phyloP scores from a whole-genome alignment of 30 jellyfish, hydroid and myxozoan genomes.

The Chrysaora quinquecirrha region DNA sequence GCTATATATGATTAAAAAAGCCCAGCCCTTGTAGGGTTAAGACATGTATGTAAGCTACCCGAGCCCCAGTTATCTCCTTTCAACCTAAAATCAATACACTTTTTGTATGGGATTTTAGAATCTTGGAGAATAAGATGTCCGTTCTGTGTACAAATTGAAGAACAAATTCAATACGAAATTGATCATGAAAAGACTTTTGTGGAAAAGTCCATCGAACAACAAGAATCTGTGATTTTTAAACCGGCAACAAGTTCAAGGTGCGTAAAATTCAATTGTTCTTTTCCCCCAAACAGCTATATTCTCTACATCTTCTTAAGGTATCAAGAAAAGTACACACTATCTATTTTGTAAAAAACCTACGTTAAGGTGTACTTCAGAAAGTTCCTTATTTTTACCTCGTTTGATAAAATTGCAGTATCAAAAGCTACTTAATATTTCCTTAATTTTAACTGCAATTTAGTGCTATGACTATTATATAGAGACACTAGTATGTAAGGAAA shows the following conservation, averaged over 20 bases:
- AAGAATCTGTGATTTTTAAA: neutral
- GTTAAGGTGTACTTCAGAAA: neutral
- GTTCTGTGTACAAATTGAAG: neutral
- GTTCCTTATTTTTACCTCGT: neutral
- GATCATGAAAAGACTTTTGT: neutral
- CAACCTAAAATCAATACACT: too few relatives aligned
- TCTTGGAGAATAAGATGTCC: constrained; percentile 8
- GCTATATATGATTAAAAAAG: too few relatives aligned
- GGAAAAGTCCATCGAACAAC: constrained; percentile 1
- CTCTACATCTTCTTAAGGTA: neutral
- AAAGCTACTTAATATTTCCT: neutral
- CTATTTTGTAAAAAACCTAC: too few relatives aligned
- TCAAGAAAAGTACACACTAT: neutral
- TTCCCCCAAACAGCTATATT: neutral
- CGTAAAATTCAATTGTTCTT: neutral
- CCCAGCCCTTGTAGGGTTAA: too few relatives aligned
- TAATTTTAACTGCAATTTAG: too few relatives aligned
- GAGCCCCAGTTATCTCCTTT: too few relatives aligned
- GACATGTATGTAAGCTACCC: too few relatives aligned
- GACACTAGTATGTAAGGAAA: too few relatives aligned
- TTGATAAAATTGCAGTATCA: neutral
- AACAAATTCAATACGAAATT: neutral
- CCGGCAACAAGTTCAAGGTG: neutral
- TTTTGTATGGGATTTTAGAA: neutral
- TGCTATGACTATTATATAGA: too few relatives aligned